These are phyloP conservation scores for Momotus momota DNA, from an alignment of 2,797 vertebrate genomes.

Conservation along the genomic window DNA sequence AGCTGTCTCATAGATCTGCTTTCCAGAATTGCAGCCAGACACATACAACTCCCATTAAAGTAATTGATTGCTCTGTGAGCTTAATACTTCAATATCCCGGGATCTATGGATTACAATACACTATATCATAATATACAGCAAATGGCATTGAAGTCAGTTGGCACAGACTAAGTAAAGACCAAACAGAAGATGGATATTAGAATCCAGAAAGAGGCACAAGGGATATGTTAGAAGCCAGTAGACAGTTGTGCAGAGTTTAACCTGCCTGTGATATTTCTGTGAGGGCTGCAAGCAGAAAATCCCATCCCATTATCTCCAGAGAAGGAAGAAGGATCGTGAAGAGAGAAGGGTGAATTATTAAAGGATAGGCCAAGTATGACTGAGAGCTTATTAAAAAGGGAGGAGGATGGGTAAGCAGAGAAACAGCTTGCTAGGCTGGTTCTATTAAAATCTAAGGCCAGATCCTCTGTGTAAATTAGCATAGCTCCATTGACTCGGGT, in stretches of 20 bases:
- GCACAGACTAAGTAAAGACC: not conserved
- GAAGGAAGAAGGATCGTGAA: not conserved
- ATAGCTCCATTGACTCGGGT: slow-evolving; percentile 51
- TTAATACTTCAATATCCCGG: slow-evolving; percentile 1
- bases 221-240: slow-evolving; percentile 29
- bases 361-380: slow-evolving; percentile 61
- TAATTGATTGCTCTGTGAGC: slow-evolving; percentile 27
- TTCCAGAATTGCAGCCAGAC: not conserved
- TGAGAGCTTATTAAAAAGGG: slow-evolving; percentile 69
- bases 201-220: slow-evolving; percentile 35
- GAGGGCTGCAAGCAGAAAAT: slow-evolving; percentile 48
- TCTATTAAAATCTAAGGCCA: slow-evolving; percentile 65
- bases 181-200: not conserved
- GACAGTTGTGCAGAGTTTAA: slow-evolving; percentile 44
- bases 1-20: slow-evolving; percentile 37
- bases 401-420: slow-evolving; percentile 46
- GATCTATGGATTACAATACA: not conserved
- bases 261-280: slow-evolving; percentile 12
- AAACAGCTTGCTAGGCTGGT: slow-evolving; percentile 65
- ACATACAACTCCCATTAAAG: slow-evolving; percentile 35
- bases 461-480: slow-evolving; percentile 64
- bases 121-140: not conserved
- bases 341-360: slow-evolving; percentile 63
- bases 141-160: not conserved
- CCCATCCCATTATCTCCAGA: slow-evolving; percentile 61